These are phyloP conservation scores for Diorhabda sublineata DNA, from an alignment of 1,140 invertebrate species.

Conservation along the genomic window DNA sequence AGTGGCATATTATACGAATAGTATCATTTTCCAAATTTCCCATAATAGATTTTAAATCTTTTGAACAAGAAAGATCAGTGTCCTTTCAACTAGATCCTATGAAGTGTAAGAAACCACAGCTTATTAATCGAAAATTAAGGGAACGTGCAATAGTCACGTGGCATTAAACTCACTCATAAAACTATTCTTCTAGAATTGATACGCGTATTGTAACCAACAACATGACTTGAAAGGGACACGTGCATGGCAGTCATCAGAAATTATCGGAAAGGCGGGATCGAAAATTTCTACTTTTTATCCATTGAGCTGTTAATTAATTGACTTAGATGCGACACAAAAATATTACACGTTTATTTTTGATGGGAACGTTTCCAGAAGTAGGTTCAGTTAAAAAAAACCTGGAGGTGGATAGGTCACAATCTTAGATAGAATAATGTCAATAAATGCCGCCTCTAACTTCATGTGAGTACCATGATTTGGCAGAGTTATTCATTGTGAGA, in stretches of 20 bases:
- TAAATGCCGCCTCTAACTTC: no score
- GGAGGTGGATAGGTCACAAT: no score
- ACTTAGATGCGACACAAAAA: background rate
- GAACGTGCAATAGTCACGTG: background rate
- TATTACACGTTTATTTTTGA: no score
- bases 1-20: no score
- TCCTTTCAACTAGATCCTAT: background rate
- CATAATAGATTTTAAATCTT: no score
- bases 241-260: background rate
- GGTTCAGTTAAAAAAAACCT: no score
- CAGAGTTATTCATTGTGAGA: no score
- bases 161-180: background rate
- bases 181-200: conserved; percentile 2
- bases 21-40: no score
- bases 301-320: background rate
- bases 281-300: background rate
- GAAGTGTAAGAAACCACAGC: conserved; percentile 1
- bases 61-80: background rate
- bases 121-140: background rate
- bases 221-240: background rate
- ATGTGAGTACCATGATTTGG: no score
- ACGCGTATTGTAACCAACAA: background rate
- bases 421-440: no score
- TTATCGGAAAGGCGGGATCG: conserved; percentile 1
- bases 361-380: no score